Base-by-base conservation (phyloP, 2,888 invertebrate species). In the Trissolcus japonicus region DNA sequence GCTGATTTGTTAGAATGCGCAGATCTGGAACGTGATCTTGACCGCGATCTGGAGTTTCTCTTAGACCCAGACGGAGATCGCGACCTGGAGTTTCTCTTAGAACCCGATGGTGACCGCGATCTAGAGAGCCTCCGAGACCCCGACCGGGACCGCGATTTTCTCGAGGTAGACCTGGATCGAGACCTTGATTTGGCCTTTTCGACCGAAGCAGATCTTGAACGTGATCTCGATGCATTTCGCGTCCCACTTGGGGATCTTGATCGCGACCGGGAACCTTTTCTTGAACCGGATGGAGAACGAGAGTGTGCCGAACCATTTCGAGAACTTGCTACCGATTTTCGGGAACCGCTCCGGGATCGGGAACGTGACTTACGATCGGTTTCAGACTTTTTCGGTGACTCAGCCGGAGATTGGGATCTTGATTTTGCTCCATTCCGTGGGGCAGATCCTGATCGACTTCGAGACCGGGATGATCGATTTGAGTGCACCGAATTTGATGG, bases 1-100 rank as follows among this genome's bases (percentile, higher is more conserved):
- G 80, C 78, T 3, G 51, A 50, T n/a, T 55, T 43, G 3, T 40
- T 40, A 6, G 63, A 63, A 14, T 43, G 54, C 14, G 46, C 53
- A 6, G 68, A 68, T 11, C 46, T 19, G 1, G 65, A 65, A 7
- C 63, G 80, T 4, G 88, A 89, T 54, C 83, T 80, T 7, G 83
- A 82, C 75, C 81, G n/a, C 6, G 69, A 69, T 6, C 55, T 51
- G 3, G 51, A 51, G 7, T 17, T 57, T 35, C 41, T 57, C 41
- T 48, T 43, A 11, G 59, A 59, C 51, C 72, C 51, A 61, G 81
- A 79, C 55, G 74, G 17, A 14, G 84, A 80, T 35, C 80, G 81
- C 6, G 84, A 81, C 0, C 55, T 35, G 13, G 51, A 51, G 6
- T 17, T 57, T 40, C 41, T 66, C 50, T 48, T 43, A 4, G 59